Evolutionary conservation across 2,888 invertebrate species (phyloP), one percentile per base, ranked within the genome.

Genomic region (Ophion ventricosus): DNA sequence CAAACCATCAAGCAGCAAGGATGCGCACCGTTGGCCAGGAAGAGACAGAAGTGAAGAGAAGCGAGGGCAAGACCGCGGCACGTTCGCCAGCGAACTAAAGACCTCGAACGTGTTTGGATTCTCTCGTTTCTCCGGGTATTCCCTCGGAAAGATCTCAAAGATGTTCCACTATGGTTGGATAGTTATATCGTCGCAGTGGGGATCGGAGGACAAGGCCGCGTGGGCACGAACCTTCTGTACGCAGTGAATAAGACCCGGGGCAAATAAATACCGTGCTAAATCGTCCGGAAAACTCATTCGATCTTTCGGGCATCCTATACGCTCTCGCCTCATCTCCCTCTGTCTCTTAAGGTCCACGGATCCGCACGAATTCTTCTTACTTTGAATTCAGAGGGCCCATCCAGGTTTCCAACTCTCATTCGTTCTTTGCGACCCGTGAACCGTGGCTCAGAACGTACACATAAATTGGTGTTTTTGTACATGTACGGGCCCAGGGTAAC

Each of bases 241-340:
- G 80, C 80, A 73, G 85, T 80, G 82, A 85, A 82, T 85, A 80
- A 80, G 82, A 85, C 82, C 76, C 76, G 84, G 87, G 85, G 82
- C 90, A 89, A 90, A 91, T 91, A 91, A 91, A 91, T 91, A 91
- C 90, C 89, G 89, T 85, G 87, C 88, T 90, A 91, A 91, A 91
- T 91, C 91, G 91, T 86, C 90, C 87, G 90, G 91, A 91, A 91
- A 91, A 91, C 91, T 91, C 91, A 89, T 91, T 90, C 90, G 89
- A 89, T 89, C 88, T 90, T 87, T 85, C 83, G 73, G 84, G 84
- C 82, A 82, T 76, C 82, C 79, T 82, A 80, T 82, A 85, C 82
- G 80, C 79, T 82, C 69, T 76, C 67, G 80, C 77, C 63, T 64
- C 74, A 61, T 70, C 69, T 56, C 59, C 63, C 76, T 82, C 63